Evolutionary conservation across 2,797 vertebrate species (phyloP), one percentile per base, ranked within the genome.

Genomic region (Numenius phaeopus): DNA sequence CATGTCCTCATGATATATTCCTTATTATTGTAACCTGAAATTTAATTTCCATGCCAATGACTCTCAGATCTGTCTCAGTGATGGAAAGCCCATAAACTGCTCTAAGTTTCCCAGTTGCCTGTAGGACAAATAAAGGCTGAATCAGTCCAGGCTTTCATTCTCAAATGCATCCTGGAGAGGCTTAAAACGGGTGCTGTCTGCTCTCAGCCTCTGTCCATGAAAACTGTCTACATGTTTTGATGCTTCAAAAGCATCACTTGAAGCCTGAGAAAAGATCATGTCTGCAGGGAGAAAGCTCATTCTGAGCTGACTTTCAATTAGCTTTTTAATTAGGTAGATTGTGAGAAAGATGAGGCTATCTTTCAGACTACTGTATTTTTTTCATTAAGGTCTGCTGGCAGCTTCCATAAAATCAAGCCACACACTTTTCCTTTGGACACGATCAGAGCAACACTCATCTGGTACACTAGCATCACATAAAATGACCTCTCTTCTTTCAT

Each of bases 21-120:
- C 44, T 88, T 32, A 76, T 81, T 92, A 80, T 39, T 69, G 66
- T 82, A 92, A 82, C 42, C 49, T 95, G 92, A 92, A 96, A 94
- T 91, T 86, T 95, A 50, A 86, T 80, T 95, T 95, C 58, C 79
- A 75, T 75, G 42, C 59, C 86, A 82, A 27, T 57, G 71, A 66
- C 37, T 90, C 62, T 69, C 50, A 77, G 39, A 57, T 57, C 37
- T 85, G 37, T 34, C 59, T 87, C 66, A 30, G 10, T 62, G 64
- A 94, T 76, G 46, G n/a, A 85, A 93, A 92, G 61, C 42, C 32
- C 75, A 61, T 54, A 84, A 94, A 75, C n/a, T 39, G 54, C 24
- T 59, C 29, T 64, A 37, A 39, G n/a, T 73, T 83, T 89, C 37
- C 27, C 49, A 42, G 13, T 37, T 88, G 61, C 54, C 76, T 70